Base-by-base conservation (phyloP, 2,113 vertebrate species). In the Callospermophilus lateralis region DNA sequence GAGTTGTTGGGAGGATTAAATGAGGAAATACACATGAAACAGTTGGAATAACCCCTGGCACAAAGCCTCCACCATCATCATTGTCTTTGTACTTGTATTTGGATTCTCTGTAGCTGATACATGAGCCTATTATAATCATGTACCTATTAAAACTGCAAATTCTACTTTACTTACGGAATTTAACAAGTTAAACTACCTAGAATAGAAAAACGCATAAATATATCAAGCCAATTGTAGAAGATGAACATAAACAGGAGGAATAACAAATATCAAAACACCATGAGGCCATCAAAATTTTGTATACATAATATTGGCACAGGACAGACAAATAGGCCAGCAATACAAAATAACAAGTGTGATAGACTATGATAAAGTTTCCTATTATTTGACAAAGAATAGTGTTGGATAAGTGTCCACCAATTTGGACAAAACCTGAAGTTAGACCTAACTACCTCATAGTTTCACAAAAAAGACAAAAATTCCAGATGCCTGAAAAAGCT, bases 341-440 rank as follows among this genome's bases (percentile, higher is more conserved):
- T 17, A 81, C 16, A 58, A 72, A 84, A 83, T 48, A 80, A 53
- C 37, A 76, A 10, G 39, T 77, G 48, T 28, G 61, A 30, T 19
- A 53, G 22, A 90, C 9, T 37, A 17, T n/a, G 48, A 92, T 3
- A 83, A 3, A 83, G 51, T 5, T 89, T 84, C 39, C 84, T 61
- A 53, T 80, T 37, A 89, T 53, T 74, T 74, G 28, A 55, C 58
- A 61, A 91, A 88, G 39, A 84, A 84, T n/a, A 1, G 51, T 89
- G 12, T 30, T 78, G 72, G 8, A 89, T 78, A 92, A 79, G 30
- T 80, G 34, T 34, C 77, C 53, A 96, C 67, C 48, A 58, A 45
- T 70, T 48, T 96, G 28, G 34, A 94, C 80, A 96, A 81, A 94
- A 94, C 76, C 58, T 81, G n/a, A 95, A 88, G 34, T 89, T 80